These are phyloP conservation scores for Semotilus atromaculatus DNA, from an alignment of 2,797 vertebrate genomes.

Conservation along the genomic window DNA sequence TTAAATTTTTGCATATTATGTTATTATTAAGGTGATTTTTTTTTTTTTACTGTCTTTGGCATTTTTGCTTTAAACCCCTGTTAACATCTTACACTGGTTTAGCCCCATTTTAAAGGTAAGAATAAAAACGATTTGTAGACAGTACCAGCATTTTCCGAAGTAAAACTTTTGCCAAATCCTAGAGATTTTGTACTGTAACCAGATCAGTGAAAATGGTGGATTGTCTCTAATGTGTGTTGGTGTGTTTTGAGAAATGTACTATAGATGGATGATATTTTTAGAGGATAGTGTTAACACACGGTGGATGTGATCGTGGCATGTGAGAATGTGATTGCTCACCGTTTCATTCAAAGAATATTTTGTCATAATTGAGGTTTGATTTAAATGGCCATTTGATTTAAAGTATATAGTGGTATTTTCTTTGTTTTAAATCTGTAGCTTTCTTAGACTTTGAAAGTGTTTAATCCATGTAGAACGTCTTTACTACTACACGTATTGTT, in stretches of 20 bases:
- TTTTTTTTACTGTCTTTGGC: background rate
- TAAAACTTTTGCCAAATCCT: background rate
- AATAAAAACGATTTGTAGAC: background rate
- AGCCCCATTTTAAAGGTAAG: background rate
- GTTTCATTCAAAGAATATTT: constrained; percentile 17
- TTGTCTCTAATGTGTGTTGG: constrained; percentile 18
- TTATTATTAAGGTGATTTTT: background rate
- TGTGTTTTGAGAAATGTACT: constrained; percentile 29
- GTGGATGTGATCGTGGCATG: constrained; percentile 49
- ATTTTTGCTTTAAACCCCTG: background rate
- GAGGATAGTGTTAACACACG: constrained; percentile 25
- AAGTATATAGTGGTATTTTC: background rate
- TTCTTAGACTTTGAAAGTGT: background rate
- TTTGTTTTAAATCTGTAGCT: background rate
- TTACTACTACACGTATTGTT: background rate
- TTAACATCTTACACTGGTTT: constrained; percentile 21
- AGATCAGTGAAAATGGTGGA: background rate
- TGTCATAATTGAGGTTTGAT: constrained; percentile 35
- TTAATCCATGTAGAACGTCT: background rate
- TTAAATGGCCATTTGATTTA: constrained; percentile 47
- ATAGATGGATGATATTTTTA: constrained; percentile 4
- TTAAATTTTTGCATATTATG: background rate
- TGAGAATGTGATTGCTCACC: constrained; percentile 42
- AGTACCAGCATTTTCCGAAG: background rate
- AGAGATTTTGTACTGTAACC: constrained; percentile 8